Percentiles rank a stretch among this genome's conserved stretches.
Evolutionary conservation across 2,888 invertebrate genomes (phyloP).

Genomic region (Sarcophaga rosellei): DNA sequence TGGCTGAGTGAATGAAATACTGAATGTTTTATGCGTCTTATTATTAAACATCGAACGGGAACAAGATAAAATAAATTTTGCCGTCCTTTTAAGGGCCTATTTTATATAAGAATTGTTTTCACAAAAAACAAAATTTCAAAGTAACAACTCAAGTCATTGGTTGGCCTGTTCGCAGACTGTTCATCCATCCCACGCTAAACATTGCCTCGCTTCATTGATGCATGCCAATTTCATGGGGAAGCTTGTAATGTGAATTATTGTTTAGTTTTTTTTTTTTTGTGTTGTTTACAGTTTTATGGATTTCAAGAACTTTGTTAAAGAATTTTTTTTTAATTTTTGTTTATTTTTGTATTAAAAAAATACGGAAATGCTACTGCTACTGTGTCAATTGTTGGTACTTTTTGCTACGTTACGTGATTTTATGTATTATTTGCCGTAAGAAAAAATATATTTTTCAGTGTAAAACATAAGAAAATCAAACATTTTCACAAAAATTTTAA

Average conservation of each 20-base stretch:
- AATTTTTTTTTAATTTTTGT: not conserved
- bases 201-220: conserved; percentile 64
- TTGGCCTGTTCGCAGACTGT: not conserved
- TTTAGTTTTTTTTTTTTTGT: not conserved
- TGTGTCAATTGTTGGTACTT: not conserved
- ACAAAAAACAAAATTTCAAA: not conserved
- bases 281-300: not conserved
- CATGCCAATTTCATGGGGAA: conserved; percentile 47
- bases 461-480: no score
- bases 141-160: conserved; percentile 37
- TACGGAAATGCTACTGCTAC: not conserved
- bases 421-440: not conserved
- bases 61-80: conserved; percentile 48
- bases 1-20: conserved; percentile 37
- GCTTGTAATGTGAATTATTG: conserved; percentile 15
- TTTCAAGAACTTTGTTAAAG: conserved; percentile 4
- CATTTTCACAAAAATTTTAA: no score
- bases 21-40: conserved; percentile 35
- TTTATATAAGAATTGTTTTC: not conserved
- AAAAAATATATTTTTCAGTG: not conserved
- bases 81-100: conserved; percentile 42
- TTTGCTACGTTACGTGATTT: not conserved
- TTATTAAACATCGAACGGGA: conserved; percentile 14
- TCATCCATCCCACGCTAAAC: conserved; percentile 59
- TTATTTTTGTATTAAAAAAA: not conserved